These are phyloP conservation scores for Ochotona curzoniae DNA, from an alignment of 2,113 vertebrate species.

Conservation along the genomic window DNA sequence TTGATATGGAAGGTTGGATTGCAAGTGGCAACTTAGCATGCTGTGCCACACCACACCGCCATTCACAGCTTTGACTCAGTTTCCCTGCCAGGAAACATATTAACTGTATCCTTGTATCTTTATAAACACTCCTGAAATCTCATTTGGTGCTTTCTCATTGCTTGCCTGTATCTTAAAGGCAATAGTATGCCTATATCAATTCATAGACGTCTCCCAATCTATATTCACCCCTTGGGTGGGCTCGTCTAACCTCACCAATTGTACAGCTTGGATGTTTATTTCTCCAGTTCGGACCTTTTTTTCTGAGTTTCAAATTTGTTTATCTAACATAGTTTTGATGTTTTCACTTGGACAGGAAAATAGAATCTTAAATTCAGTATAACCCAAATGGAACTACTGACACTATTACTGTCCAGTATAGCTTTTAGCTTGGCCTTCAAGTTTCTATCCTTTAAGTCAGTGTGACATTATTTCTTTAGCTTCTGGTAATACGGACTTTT, in stretches of 20 bases:
- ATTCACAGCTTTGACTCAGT: not conserved
- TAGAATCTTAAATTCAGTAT: slow-evolving; percentile 11
- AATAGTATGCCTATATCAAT: not conserved
- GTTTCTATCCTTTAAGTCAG: not conserved
- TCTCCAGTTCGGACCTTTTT: not conserved
- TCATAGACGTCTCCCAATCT: not conserved
- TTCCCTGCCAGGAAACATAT: not conserved
- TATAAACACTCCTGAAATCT: not conserved
- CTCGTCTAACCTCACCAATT: not conserved
- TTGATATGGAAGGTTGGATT: too few relatives aligned
- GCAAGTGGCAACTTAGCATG: too few relatives aligned
- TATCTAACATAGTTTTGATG: not conserved
- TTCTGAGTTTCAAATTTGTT: not conserved
- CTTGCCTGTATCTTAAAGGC: not conserved
- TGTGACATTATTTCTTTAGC: not conserved
- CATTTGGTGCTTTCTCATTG: not conserved
- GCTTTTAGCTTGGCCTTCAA: not conserved
- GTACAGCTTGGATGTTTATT: not conserved
- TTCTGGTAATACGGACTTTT: not conserved
- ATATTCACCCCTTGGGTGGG: not conserved
- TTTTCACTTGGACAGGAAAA: not conserved
- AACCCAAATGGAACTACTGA: not conserved
- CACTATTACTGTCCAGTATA: not conserved
- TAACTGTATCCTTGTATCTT: not conserved
- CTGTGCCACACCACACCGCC: too few relatives aligned